A percentile compares a stretch with the other conserved stretches of the same genome.
Evolutionary conservation across 2,113 vertebrate species (phyloP).

Genomic region (Parotia lawesii): DNA sequence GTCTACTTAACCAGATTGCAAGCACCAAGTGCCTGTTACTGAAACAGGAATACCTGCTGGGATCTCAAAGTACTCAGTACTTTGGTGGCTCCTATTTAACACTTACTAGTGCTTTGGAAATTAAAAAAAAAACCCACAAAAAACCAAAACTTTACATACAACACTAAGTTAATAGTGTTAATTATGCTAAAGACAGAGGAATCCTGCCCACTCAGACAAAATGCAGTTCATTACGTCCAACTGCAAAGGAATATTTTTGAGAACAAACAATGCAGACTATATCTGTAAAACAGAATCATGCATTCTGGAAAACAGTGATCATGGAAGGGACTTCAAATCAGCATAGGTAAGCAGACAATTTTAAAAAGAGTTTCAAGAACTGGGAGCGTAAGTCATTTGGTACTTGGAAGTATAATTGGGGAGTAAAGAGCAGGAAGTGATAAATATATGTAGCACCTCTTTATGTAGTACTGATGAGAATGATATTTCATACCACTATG

Average conservation of each 20-base stretch:
- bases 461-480: not conserved
- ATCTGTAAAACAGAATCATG: not conserved
- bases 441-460: not conserved
- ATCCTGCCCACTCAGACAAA: not conserved
- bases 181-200: not conserved
- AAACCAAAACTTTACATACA: not conserved
- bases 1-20: not conserved
- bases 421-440: not conserved
- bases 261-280: not conserved
- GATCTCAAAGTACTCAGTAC: not conserved
- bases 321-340: not conserved
- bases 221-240: not conserved
- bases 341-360: not conserved
- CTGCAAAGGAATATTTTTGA: not conserved
- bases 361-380: not conserved
- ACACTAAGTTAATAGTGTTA: not conserved
- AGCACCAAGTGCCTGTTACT: not conserved
- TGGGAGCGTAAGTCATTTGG: not conserved
- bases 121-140: too few relatives aligned
- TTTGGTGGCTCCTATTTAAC: not conserved
- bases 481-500: not conserved
- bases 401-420: not conserved
- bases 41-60: not conserved
- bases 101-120: not conserved
- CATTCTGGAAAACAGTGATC: not conserved